Evolutionary conservation across 1,140 invertebrate species (phyloP).

Genomic region (Eupristina koningsbergeri): DNA sequence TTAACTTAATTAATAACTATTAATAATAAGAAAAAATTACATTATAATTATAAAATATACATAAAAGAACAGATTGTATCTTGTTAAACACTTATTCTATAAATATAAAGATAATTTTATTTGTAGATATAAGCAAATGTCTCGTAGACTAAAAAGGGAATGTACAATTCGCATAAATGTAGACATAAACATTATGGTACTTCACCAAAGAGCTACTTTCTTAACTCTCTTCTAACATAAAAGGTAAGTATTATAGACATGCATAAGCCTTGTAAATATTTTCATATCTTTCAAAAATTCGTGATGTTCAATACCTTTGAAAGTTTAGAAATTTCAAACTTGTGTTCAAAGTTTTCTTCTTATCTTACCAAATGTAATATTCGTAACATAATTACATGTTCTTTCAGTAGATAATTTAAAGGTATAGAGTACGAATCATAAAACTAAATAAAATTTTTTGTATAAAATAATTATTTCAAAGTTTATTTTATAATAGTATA

Average conservation of each 20-base stretch:
- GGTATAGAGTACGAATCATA: not conserved
- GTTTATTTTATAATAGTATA: too few relatives aligned
- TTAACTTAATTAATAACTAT: too few relatives aligned
- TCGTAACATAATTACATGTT: not conserved
- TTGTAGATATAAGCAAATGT: not conserved
- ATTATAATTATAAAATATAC: too few relatives aligned
- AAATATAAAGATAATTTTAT: constrained; percentile 6
- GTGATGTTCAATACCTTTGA: not conserved
- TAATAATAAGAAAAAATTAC: too few relatives aligned
- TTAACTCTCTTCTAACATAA: constrained; percentile 18
- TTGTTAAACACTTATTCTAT: not conserved
- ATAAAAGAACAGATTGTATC: too few relatives aligned
- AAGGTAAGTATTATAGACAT: constrained; percentile 26
- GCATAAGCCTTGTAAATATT: constrained; percentile 15
- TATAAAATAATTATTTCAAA: too few relatives aligned
- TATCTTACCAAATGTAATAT: not conserved
- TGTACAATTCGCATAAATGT: constrained; percentile 35
- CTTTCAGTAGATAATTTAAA: not conserved
- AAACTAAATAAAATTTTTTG: not conserved
- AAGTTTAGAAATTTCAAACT: not conserved
- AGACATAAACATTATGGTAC: constrained; percentile 31
- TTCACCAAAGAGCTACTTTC: constrained; percentile 18
- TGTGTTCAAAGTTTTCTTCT: not conserved
- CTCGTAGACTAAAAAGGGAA: constrained; percentile 16
- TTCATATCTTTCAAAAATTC: constrained; percentile 25